Conservation (phyloP, 2,113 vertebrate species). For the Antechinus stuartii region DNA sequence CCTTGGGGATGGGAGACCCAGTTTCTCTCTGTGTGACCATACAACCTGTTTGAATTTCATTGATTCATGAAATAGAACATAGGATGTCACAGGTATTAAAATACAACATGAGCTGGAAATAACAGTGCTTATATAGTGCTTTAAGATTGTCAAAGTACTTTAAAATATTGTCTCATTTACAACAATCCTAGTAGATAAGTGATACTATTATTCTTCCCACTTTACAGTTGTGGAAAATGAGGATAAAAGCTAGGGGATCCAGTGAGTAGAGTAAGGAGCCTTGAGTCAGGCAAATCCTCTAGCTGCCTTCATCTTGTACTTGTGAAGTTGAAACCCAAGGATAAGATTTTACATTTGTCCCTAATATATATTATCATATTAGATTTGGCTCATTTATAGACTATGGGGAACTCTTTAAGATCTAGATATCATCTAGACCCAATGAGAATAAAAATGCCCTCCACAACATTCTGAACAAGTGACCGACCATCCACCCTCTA, state of each 20-base stretch:
- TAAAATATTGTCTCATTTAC: background rate
- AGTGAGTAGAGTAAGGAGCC: background rate
- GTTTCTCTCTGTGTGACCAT: background rate
- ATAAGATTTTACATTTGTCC: background rate
- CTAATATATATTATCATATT: background rate
- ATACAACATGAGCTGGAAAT: background rate
- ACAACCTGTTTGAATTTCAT: background rate
- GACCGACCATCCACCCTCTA: background rate
- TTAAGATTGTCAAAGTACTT: background rate
- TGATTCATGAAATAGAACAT: background rate
- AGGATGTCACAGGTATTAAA: background rate
- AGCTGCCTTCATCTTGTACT: background rate
- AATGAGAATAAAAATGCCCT: background rate
- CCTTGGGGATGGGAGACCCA: background rate
- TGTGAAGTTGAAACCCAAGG: background rate
- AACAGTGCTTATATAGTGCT: background rate
- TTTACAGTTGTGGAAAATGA: background rate
- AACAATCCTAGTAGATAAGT: background rate
- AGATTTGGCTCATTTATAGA: background rate
- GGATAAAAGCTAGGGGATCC: background rate
- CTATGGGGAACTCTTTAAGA: background rate
- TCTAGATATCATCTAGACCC: background rate
- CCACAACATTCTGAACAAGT: background rate
- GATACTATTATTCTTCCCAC: background rate
- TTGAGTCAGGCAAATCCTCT: background rate